Percentiles rank a stretch among this genome's conserved stretches.
These are phyloP conservation scores for Catonia carolina DNA, from an alignment of 2,888 invertebrate species.

Conservation along the genomic window DNA sequence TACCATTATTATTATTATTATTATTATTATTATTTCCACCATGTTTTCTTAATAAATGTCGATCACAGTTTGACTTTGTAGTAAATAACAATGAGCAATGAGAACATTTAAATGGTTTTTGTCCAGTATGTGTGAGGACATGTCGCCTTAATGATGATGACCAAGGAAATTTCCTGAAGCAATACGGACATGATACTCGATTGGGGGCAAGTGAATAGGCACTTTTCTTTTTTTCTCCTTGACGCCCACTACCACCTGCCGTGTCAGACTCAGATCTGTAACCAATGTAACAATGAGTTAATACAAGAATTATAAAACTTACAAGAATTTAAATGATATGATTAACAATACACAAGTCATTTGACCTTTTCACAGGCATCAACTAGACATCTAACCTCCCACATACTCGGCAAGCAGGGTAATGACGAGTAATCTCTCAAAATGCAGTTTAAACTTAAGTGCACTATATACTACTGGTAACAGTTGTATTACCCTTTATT, in stretches of 20 bases:
- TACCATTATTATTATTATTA: slow-evolving; percentile 33
- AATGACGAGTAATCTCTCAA: too few species aligned
- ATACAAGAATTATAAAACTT: neutral
- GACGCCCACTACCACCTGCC: slow-evolving; percentile 36
- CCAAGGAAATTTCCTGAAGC: slow-evolving; percentile 94
- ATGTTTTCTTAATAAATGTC: slow-evolving; percentile 59
- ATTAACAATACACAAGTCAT: neutral
- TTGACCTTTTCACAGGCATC: too few species aligned
- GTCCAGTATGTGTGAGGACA: slow-evolving; percentile 90
- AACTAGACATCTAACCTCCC: too few species aligned
- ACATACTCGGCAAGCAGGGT: too few species aligned
- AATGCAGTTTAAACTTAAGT: too few species aligned
- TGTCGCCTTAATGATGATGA: slow-evolving; percentile 91
- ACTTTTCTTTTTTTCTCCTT: slow-evolving; percentile 73
- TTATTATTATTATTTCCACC: slow-evolving; percentile 44
- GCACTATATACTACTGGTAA: too few species aligned
- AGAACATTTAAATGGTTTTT: slow-evolving; percentile 93
- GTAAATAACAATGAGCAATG: slow-evolving; percentile 91
- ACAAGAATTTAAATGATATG: neutral
- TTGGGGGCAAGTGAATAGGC: slow-evolving; percentile 94
- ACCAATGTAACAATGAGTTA: neutral
- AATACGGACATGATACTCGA: slow-evolving; percentile 87
- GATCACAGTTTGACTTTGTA: slow-evolving; percentile 95
- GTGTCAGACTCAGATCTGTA: slow-evolving; percentile 60
- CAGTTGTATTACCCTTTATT: too few species aligned